Evolutionary conservation across 2,113 vertebrate genomes (phyloP), one percentile per base, ranked within the genome.

Genomic region (Prunella fulvescens): DNA sequence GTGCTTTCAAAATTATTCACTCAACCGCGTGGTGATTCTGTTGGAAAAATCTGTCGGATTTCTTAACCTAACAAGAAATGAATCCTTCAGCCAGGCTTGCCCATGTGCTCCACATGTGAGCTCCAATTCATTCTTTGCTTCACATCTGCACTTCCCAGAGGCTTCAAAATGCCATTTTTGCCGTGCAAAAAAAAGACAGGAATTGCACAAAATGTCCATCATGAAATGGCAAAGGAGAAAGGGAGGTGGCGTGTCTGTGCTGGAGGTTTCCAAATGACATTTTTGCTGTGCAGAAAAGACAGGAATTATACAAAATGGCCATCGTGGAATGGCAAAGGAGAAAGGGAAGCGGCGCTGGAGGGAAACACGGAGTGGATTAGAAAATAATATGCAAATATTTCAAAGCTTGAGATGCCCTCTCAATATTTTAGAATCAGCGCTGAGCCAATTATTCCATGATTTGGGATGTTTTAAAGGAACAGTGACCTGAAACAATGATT

Each of bases 1-100:
- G 90, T 56, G 72, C 74, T 93, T 96, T 95, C 94, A 95, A 81
- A 93, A 93, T 93, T 92, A 83, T 93, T 96, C 92, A 82, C 62
- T 80, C 87, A 31, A 73, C 92, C 62, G 7, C 47, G 7, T 37
- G 81, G 84, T 95, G 89, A 95, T 95, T 92, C 65, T 56, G 81
- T 93, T 89, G 94, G 94, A 92, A 94, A 88, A 95, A 66, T 91
- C 86, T 72, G 70, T 90, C 72, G 35, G 81, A 80, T 90, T 96
- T 80, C 71, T 91, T 77, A 94, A 87, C 54, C 74, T 65, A 65
- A 88, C 35, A n/a, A 96, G 85, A 77, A 95, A 66, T 28, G 74
- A 88, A 66, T 90, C 93, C 82, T 70, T 58, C 3, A 28, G 71
- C 84, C 51, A 8, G 79, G 17, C 93, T 76, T 47, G 48, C 65